Conservation (phyloP, 2,797 vertebrate species). For the Scyliorhinus canicula region DNA sequence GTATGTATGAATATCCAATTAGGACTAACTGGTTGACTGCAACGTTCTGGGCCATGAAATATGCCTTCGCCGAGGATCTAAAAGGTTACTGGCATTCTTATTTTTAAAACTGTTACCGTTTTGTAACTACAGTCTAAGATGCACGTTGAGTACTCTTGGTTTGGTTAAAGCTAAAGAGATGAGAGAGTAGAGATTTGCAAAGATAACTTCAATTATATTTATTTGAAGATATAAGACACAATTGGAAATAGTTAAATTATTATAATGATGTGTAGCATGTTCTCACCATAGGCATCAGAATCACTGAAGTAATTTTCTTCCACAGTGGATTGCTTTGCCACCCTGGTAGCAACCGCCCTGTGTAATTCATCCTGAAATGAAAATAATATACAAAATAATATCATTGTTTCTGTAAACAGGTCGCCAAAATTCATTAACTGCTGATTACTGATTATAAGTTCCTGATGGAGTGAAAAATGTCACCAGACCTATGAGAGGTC, state of each 20-base stretch:
- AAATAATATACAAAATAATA: background rate
- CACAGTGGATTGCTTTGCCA: constrained; percentile 52
- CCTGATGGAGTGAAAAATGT: too few relatives aligned
- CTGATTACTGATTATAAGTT: too few relatives aligned
- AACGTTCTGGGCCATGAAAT: background rate
- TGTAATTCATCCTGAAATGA: constrained; percentile 71
- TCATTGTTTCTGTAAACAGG: background rate
- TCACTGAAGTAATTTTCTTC: constrained; percentile 63
- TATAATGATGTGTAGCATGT: background rate
- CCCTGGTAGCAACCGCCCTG: constrained; percentile 63
- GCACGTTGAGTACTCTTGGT: background rate
- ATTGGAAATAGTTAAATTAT: background rate
- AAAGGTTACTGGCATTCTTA: background rate
- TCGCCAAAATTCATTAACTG: too few relatives aligned
- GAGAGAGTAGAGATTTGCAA: background rate
- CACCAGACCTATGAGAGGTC: too few relatives aligned
- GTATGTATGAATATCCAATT: too few relatives aligned
- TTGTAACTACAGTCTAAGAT: background rate
- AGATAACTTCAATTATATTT: background rate
- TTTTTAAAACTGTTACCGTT: background rate
- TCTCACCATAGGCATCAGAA: constrained; percentile 53
- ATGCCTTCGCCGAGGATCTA: background rate
- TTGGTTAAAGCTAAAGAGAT: background rate
- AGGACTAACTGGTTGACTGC: too few relatives aligned
- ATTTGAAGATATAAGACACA: too few relatives aligned